Evolutionary conservation across 2,888 invertebrate genomes (phyloP).

Genomic region (Lasius fuliginosus): DNA sequence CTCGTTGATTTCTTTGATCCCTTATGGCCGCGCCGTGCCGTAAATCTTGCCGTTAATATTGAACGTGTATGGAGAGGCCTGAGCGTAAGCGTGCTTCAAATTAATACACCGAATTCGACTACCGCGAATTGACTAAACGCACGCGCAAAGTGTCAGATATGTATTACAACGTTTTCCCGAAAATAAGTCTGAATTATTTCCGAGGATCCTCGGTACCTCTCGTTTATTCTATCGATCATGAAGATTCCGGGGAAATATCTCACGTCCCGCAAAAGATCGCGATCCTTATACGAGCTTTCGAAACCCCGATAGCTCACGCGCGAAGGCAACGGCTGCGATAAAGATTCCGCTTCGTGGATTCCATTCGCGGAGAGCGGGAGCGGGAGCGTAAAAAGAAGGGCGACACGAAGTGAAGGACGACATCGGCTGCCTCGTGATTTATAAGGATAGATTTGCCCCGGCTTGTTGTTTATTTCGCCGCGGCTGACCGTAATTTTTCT

Average conservation of each 20-base stretch:
- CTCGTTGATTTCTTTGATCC: conserved; percentile 80
- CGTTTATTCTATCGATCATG: conserved; percentile 33
- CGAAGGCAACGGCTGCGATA: conserved; percentile 36
- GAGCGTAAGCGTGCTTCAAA: not conserved
- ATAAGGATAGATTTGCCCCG: conserved; percentile 66
- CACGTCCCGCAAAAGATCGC: conserved; percentile 1
- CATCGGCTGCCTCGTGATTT: conserved; percentile 70
- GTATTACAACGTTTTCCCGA: not conserved
- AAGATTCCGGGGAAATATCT: not conserved
- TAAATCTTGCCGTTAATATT: conserved; percentile 65
- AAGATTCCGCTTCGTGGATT: conserved; percentile 38
- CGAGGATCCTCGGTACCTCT: not conserved
- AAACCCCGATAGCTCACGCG: conserved; percentile 45
- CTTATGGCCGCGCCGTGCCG: conserved; percentile 60
- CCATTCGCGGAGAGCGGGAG: conserved; percentile 1
- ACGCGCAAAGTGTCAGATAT: not conserved
- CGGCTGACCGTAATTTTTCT: conserved; percentile 69
- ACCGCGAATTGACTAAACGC: not conserved
- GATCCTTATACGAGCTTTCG: conserved; percentile 42
- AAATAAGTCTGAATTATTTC: not conserved
- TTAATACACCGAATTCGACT: conserved; percentile 3
- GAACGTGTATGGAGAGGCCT: not conserved
- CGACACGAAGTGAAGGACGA: conserved; percentile 25
- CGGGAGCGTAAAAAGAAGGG: conserved; percentile 11
- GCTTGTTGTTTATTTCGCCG: conserved; percentile 72